phyloP scores from a whole-genome alignment of 2,888 invertebrate species.

The Petrolisthes manimaculis region DNA sequence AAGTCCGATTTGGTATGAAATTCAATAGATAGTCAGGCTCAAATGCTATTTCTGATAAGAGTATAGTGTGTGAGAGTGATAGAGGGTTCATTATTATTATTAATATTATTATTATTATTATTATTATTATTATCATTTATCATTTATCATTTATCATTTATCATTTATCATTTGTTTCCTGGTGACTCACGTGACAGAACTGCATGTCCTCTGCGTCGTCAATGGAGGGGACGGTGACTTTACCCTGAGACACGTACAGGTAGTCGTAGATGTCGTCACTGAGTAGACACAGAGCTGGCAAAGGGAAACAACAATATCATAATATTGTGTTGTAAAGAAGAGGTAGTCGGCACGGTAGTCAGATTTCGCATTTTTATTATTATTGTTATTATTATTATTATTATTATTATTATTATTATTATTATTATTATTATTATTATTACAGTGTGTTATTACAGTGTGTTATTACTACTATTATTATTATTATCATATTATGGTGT shows the following conservation, averaged over 20 bases:
- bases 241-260: constrained; percentile 75
- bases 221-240: constrained; percentile 83
- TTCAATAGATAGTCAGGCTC: too few species aligned
- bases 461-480: neutral
- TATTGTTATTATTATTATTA: neutral
- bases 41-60: neutral
- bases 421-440: neutral
- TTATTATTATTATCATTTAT: too few species aligned
- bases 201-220: constrained; percentile 90
- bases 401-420: neutral
- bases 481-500: neutral
- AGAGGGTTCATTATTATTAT: neutral
- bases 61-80: neutral
- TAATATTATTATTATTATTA: neutral
- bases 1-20: neutral
- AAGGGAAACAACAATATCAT: constrained; percentile 66
- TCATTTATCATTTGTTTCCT: too few species aligned
- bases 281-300: constrained; percentile 68
- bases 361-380: too few species aligned
- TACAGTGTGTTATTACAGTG: too few species aligned
- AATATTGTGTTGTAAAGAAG: too few species aligned
- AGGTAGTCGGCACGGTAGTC: too few species aligned
- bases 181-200: constrained; percentile 75
- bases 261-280: constrained; percentile 72
- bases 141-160: too few species aligned